Evolutionary conservation across 2,113 vertebrate species (phyloP), one percentile per base, ranked within the genome.

Genomic region (Sylvia atricapilla): DNA sequence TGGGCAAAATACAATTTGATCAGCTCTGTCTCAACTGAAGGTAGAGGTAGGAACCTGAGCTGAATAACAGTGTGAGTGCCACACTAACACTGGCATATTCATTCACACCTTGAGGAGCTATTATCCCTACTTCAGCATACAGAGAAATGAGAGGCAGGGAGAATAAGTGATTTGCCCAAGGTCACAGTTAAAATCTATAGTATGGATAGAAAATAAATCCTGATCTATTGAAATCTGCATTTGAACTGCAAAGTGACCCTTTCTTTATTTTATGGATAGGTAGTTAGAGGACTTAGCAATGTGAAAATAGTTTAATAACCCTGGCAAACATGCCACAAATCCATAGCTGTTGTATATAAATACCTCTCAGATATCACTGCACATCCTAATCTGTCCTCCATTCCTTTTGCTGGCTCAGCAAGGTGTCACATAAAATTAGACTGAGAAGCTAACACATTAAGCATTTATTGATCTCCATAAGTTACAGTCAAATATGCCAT

Each of bases 401-500:
- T 70, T 70, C 28, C 20, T 94, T 96, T 90, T 80, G 75, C 88
- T 94, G 47, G 35, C 55, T 96, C 79, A 94, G 84, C 68, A 84
- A 88, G 49, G 24, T 93, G 92, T 92, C 94, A 86, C 35, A 67
- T 86, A 92, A 94, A 96, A 92, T 94, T 75, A 92, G n/a, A 77
- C 88, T 9, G 28, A 64, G 68, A 92, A 23, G 39, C 68, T 91
- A 96, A 81, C 52, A 44, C 79, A 88, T 94, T 84, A 96, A 92
- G 56, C 75, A 86, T 93, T 93, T 96, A 97, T 94, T 86, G 95
- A 93, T 95, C 92, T 93, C 79, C 83, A 6, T 92, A 83, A 88
- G 47, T 92, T 86, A 80, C 64, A 60, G 79, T 74, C 59, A 88
- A 95, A 93, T 91, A 84, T 47, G 75, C 60, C 30, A 28, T 55